Evolutionary conservation across 2,797 vertebrate species (phyloP).

Genomic region (Mormyrus proboscirostris): DNA sequence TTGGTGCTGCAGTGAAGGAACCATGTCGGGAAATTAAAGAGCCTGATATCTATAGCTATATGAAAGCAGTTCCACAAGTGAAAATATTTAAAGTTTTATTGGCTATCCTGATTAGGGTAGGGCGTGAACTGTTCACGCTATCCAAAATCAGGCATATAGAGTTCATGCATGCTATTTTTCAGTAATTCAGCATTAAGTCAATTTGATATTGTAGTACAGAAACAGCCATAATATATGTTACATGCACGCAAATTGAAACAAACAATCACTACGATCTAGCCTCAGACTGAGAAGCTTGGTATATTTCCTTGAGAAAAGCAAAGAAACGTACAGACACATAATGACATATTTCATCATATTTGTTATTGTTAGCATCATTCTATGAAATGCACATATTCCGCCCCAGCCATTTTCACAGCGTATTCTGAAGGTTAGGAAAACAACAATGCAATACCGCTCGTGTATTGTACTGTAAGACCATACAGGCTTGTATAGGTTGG

Average conservation of each 20-base stretch:
- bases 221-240: slow-evolving; percentile 58
- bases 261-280: background rate
- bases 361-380: background rate
- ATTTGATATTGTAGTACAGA: slow-evolving; percentile 48
- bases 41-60: background rate
- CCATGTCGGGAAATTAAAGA: background rate
- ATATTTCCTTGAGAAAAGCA: background rate
- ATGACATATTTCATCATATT: background rate
- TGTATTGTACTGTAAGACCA: background rate
- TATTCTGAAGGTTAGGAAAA: background rate
- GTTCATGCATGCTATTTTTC: background rate
- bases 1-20: background rate
- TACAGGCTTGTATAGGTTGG: background rate
- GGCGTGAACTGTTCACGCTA: background rate
- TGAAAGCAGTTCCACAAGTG: background rate
- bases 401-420: background rate
- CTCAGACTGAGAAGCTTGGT: background rate
- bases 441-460: background rate
- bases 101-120: background rate
- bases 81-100: background rate
- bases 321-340: background rate
- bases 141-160: background rate
- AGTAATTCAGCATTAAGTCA: slow-evolving; percentile 9
- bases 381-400: background rate
- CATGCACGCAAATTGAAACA: slow-evolving; percentile 55